phyloP scores from a whole-genome alignment of 2,888 invertebrate species.

The Melanargia galathea region DNA sequence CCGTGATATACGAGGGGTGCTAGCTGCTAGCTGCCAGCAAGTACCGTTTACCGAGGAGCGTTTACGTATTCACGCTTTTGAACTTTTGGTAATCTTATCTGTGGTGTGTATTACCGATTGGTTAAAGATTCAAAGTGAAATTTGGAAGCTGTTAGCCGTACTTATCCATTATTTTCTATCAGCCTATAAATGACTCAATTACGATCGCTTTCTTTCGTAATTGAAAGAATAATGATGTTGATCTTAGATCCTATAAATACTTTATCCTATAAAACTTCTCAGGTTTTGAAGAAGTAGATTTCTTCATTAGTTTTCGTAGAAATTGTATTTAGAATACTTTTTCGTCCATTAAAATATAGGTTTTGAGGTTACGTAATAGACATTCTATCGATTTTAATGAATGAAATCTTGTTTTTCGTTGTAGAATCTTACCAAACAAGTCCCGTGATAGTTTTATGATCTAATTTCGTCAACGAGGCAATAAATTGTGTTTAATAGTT shows the following conservation, averaged over 20 bases:
- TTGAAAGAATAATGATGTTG: no score
- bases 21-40: neutral
- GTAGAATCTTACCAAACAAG: neutral
- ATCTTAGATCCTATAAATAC: no score
- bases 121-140: neutral
- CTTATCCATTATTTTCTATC: no score
- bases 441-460: neutral
- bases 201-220: no score
- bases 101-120: neutral
- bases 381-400: neutral
- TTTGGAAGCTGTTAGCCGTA: no score
- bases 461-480: neutral
- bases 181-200: no score
- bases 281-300: no score
- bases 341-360: neutral
- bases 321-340: neutral
- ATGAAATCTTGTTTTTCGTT: neutral
- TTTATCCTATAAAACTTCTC: no score
- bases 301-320: no score
- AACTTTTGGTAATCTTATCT: constrained; percentile 3
- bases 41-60: constrained; percentile 1
- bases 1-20: neutral
- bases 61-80: neutral
- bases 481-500: constrained; percentile 12
- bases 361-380: neutral